A percentile compares a stretch with the other conserved stretches of the same genome.
These are phyloP conservation scores for Speoplatyrhinus poulsoni DNA, from an alignment of 2,113 vertebrate species.

Conservation along the genomic window DNA sequence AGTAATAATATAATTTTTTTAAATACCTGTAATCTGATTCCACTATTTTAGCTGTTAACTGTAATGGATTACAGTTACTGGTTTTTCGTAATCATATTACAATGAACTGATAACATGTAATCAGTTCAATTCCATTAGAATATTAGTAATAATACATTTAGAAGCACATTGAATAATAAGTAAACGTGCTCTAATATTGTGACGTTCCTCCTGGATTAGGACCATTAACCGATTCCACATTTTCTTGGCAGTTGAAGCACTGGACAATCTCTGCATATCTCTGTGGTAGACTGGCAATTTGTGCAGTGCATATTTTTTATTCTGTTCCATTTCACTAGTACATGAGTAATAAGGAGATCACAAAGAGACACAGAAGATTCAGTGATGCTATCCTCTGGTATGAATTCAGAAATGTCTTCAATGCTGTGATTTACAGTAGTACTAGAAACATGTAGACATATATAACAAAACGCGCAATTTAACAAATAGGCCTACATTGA, in stretches of 20 bases:
- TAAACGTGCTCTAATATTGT: neutral
- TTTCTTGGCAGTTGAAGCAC: too few relatives aligned
- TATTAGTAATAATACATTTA: neutral
- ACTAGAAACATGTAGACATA: neutral
- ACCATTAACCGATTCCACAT: too few relatives aligned
- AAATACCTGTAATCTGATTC: too few relatives aligned
- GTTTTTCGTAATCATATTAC: too few relatives aligned
- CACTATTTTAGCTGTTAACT: too few relatives aligned
- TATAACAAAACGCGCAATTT: neutral
- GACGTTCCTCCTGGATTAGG: neutral
- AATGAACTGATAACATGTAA: too few relatives aligned
- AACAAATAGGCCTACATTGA: neutral
- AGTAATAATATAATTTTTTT: too few relatives aligned
- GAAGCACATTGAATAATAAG: neutral
- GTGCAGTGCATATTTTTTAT: conserved; percentile 2
- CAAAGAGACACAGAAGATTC: neutral
- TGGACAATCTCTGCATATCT: too few relatives aligned
- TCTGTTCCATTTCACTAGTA: neutral
- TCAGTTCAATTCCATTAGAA: neutral
- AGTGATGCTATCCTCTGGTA: neutral
- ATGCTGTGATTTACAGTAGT: neutral
- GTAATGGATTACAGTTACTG: too few relatives aligned
- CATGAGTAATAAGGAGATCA: neutral
- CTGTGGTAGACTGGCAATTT: conserved; percentile 1
- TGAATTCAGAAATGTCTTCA: neutral